Evolutionary conservation across 2,113 vertebrate species (phyloP).

Genomic region (Chunga burmeisteri): DNA sequence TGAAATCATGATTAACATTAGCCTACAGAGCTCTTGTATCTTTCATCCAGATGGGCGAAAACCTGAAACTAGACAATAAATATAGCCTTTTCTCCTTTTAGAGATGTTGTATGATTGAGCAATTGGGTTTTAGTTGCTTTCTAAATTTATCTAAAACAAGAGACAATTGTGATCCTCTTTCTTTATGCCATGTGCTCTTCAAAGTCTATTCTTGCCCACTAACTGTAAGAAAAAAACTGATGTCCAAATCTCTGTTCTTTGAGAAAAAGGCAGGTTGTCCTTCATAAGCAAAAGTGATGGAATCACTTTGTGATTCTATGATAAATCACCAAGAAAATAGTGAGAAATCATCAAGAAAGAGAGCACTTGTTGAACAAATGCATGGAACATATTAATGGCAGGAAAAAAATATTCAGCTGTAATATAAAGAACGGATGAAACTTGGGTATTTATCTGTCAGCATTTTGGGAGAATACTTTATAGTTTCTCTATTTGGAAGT

Average conservation of each 20-base stretch:
- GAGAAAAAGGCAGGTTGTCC: not conserved
- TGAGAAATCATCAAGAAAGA: not conserved
- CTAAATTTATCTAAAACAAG: not conserved
- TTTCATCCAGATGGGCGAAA: not conserved
- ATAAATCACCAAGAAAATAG: no score
- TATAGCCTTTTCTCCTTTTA: not conserved
- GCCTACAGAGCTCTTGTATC: accelerated
- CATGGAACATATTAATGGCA: not conserved
- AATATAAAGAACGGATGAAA: not conserved
- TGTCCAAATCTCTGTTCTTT: not conserved
- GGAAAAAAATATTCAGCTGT: not conserved
- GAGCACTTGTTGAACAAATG: not conserved
- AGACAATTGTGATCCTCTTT: not conserved
- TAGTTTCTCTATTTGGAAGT: not conserved
- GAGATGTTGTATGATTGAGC: not conserved
- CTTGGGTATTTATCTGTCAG: not conserved
- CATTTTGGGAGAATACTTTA: not conserved
- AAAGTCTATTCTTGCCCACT: not conserved
- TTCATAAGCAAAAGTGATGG: not conserved
- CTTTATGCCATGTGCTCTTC: not conserved
- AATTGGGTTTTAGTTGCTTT: not conserved
- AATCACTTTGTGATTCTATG: not conserved
- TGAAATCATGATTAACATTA: not conserved
- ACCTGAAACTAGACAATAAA: not conserved
- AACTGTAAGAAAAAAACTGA: not conserved